Base-by-base conservation (phyloP, 1,140 invertebrate genomes). In the Neuroterus valhalla region DNA sequence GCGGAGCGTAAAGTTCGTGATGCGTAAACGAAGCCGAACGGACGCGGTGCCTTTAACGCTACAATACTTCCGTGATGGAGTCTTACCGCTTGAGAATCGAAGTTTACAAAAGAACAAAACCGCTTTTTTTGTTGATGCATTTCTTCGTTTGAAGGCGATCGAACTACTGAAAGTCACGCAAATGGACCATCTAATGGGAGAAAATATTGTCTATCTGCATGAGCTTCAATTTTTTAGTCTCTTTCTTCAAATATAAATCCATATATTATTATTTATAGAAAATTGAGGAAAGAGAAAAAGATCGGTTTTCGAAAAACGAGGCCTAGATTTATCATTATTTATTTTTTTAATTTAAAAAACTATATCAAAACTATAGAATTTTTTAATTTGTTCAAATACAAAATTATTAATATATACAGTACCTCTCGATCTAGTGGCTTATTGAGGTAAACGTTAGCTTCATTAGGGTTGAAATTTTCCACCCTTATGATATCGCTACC, bases 391-490 rank as follows among this genome's bases (percentile, higher is more conserved):
- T 46, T n/a, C 5, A 44, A 69, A 74, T 62, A 42, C 42, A 66
- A 42, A 43, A 46, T 52, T 11, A 68, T 48, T 89, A 1, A 38
- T 8, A 38, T 38, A 10, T 10, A 8, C 6, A 10, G 31, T 90
- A 95, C 95, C 92, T 98, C 96, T 90, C 96, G 92, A 90, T 98
- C 96, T 75, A 98, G 92, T 90, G 96, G 94, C 91, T 96, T 96
- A 88, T 94, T 94, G 83, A 98, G 91, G 87, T 95, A 96, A 79
- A 98, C 92, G 88, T 96, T 94, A 75, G 96, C 96, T 92, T 97
- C 95, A 84, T 93, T 95, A 62, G 92, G 90, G 68, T 93, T 94
- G 74, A 94, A 92, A 84, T 94, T 95, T 90, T 97, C 95, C 72
- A 98, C 94, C 83, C 94, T 91, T 81, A 98, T 93, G 70, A 98